These are phyloP conservation scores for Varanus salvator DNA, from an alignment of 2,113 vertebrate species.

Conservation along the genomic window DNA sequence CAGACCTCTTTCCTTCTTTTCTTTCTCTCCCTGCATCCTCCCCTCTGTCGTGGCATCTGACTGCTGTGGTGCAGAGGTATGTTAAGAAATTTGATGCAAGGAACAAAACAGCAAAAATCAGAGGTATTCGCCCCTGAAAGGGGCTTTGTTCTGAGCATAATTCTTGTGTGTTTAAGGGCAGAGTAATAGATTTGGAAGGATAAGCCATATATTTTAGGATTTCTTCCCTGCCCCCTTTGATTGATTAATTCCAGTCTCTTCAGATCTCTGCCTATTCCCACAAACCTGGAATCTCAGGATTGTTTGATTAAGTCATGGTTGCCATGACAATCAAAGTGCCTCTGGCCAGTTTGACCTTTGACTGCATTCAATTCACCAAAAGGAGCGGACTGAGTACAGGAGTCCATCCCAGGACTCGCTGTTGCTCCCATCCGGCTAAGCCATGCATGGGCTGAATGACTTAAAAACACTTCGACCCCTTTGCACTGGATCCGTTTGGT, in stretches of 20 bases:
- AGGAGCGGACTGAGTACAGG: slow-evolving; percentile 81
- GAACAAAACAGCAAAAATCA: slow-evolving; percentile 74
- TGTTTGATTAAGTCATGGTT: slow-evolving; percentile 90
- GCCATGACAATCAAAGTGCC: slow-evolving; percentile 85
- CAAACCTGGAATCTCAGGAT: slow-evolving; percentile 85
- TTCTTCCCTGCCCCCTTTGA: slow-evolving; percentile 70
- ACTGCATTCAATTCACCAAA: slow-evolving; percentile 84
- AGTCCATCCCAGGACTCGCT: slow-evolving; percentile 55
- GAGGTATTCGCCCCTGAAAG: slow-evolving; percentile 71
- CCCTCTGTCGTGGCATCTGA: slow-evolving; percentile 43
- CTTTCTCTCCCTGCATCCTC: neutral
- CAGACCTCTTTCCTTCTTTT: slow-evolving; percentile 30
- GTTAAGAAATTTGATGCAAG: slow-evolving; percentile 64
- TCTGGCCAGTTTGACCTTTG: slow-evolving; percentile 89
- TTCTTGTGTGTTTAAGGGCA: slow-evolving; percentile 76
- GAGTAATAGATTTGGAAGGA: slow-evolving; percentile 77
- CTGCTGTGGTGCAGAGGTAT: slow-evolving; percentile 57
- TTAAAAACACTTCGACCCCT: slow-evolving; percentile 45
- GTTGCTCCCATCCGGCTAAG: slow-evolving; percentile 44
- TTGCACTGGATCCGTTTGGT: slow-evolving; percentile 19
- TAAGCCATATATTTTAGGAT: slow-evolving; percentile 79
- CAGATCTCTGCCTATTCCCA: slow-evolving; percentile 75
- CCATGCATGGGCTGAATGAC: slow-evolving; percentile 24
- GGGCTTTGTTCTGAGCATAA: slow-evolving; percentile 62
- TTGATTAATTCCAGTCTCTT: slow-evolving; percentile 78